Evolutionary conservation across 2,797 vertebrate species (phyloP).

Genomic region (Odontamblyopus rebecca): DNA sequence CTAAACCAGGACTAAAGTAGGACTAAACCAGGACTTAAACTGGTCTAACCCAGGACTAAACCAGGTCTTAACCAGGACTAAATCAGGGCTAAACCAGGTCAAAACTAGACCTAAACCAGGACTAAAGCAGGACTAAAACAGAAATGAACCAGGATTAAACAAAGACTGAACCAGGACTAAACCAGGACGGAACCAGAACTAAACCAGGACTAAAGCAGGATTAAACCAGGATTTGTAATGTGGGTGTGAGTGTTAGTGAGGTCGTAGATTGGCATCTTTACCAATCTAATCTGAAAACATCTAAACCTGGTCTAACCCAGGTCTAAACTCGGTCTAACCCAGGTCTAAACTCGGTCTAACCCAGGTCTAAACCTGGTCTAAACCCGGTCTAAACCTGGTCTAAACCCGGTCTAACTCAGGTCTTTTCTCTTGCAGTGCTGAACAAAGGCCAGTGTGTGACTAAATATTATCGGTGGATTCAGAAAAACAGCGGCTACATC

Average conservation of each 20-base stretch:
- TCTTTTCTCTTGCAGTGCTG: slow-evolving; percentile 79
- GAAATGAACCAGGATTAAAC: too few relatives aligned
- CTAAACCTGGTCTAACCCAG: background rate
- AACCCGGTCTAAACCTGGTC: background rate
- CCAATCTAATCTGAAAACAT: too few relatives aligned
- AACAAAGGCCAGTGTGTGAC: slow-evolving; percentile 98
- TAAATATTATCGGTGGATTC: slow-evolving; percentile 99
- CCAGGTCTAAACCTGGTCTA: background rate
- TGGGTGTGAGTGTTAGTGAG: too few relatives aligned
- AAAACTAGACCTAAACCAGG: background rate
- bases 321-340: background rate
- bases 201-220: background rate
- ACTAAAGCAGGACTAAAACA: background rate
- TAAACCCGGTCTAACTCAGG: background rate
- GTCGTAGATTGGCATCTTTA: too few relatives aligned
- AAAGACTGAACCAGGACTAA: background rate
- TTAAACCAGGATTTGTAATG: too few relatives aligned
- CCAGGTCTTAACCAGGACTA: background rate
- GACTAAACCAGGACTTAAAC: background rate
- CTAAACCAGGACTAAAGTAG: background rate
- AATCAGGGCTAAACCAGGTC: background rate
- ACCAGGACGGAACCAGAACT: background rate
- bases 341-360: background rate
- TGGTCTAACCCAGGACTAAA: background rate
- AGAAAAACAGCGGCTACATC: slow-evolving; percentile 96